These are phyloP conservation scores for Dipodomys spectabilis DNA, from an alignment of 2,113 vertebrate species.

Conservation along the genomic window DNA sequence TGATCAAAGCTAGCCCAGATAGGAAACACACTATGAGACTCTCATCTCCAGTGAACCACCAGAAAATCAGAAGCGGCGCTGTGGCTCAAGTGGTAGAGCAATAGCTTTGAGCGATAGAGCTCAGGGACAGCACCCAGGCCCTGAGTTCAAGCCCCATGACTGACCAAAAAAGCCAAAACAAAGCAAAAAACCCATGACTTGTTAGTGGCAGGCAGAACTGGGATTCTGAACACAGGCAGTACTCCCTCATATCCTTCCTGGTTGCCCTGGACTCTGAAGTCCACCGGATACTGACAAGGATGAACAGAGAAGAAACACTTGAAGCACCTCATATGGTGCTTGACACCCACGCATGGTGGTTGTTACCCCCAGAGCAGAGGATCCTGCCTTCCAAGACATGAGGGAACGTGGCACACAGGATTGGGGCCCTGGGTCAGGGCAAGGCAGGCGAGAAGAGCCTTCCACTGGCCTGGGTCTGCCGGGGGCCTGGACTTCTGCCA, in stretches of 20 bases:
- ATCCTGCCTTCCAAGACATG: neutral
- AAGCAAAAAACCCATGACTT: no score
- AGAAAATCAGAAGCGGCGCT: no score
- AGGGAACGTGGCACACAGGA: neutral
- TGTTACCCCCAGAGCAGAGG: neutral
- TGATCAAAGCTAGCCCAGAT: no score
- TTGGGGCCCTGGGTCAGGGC: neutral
- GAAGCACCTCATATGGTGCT: neutral
- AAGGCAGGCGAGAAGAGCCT: neutral
- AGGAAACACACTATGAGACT: no score
- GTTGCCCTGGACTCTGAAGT: neutral
- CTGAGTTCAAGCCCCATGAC: no score
- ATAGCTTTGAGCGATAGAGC: no score
- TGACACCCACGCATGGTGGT: neutral
- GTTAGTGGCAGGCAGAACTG: neutral
- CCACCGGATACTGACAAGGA: neutral
- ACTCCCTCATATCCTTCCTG: no score
- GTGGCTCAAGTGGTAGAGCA: no score
- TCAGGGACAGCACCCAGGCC: no score
- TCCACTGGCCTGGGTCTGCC: neutral
- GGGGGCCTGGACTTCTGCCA: neutral
- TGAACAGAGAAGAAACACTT: neutral
- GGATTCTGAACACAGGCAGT: neutral
- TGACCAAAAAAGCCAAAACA: no score
- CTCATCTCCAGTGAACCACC: no score